Base-by-base conservation (phyloP, 2,888 invertebrate genomes). In the Lepetodrilus schrolli region DNA sequence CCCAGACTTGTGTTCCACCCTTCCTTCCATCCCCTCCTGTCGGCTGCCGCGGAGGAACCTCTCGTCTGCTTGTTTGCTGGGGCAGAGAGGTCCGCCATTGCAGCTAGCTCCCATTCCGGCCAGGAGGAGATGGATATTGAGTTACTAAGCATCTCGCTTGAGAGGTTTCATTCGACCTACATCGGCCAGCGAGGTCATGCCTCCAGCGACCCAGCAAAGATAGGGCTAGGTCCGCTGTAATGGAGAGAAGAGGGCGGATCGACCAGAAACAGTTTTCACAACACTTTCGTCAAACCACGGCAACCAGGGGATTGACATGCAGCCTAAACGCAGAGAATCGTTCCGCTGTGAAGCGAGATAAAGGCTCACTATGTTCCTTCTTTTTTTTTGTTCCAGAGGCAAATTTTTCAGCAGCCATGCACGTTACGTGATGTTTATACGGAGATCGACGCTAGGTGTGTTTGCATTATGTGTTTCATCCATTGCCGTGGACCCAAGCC, bases 331-430 rank as follows among this genome's bases (percentile, higher is more conserved):
- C 30, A 34, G 51, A 34, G 58, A 13, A 58, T 58, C 34, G 58
- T 58, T 58, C 58, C 13, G n/a, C 58, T 8, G n/a, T 13, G 7
- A 30, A 30, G 30, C n/a, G 10, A 30, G 58, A 58, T 58, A 58
- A 58, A 58, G 34, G 58, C 8, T 58, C 30, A 30, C 58, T 58
- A 34, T 34, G 58, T 58, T 58, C 58, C 58, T n/a, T n/a, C n/a
- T n/a, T n/a, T n/a, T n/a, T n/a, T n/a, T n/a, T n/a, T n/a, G n/a
- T n/a, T n/a, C n/a, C n/a, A n/a, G n/a, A n/a, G n/a, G n/a, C n/a
- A n/a, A n/a, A n/a, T n/a, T n/a, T n/a, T n/a, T n/a, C 8, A 30
- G 58, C 58, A 58, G 34, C 58, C 30, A 23, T 8, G 58, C 26
- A 13, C 30, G 58, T 58, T 58, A 58, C 58, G 30, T 30, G 17